Evolutionary conservation across 1,140 invertebrate species (phyloP).

Genomic region (Dinothrombium tinctorium): DNA sequence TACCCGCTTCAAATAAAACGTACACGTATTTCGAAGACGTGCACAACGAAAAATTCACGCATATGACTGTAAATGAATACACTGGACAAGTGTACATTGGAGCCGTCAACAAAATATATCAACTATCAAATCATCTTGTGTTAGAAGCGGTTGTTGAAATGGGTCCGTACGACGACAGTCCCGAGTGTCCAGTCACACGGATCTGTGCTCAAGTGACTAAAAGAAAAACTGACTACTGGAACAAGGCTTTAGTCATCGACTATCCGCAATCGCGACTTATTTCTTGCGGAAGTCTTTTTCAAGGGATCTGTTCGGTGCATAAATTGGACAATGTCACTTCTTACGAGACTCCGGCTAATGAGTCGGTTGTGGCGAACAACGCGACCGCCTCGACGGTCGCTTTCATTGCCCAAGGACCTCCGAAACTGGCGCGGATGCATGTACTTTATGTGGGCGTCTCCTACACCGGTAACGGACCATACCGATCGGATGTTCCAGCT

Average conservation of each 20-base stretch:
- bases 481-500: constrained; percentile 76
- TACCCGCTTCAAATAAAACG: not conserved
- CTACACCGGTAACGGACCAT: constrained; percentile 71
- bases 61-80: constrained; percentile 70
- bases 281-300: constrained; percentile 66
- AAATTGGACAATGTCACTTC: constrained; percentile 68
- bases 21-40: constrained; percentile 14
- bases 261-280: constrained; percentile 74
- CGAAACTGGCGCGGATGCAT: constrained; percentile 42
- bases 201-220: constrained; percentile 33
- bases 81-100: constrained; percentile 77
- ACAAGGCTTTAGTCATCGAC: constrained; percentile 86
- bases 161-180: constrained; percentile 67
- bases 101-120: constrained; percentile 75
- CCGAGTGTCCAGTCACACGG: constrained; percentile 52
- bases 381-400: constrained; percentile 78
- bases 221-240: constrained; percentile 62
- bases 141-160: constrained; percentile 50
- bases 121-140: constrained; percentile 61
- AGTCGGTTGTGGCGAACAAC: constrained; percentile 85
- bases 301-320: constrained; percentile 65
- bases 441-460: constrained; percentile 92
- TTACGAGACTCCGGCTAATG: constrained; percentile 43
- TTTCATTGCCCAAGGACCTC: constrained; percentile 82
- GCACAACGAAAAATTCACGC: constrained; percentile 27